These are phyloP conservation scores for Rousettus madagascariensis DNA, from an alignment of 2,797 vertebrate genomes.

Conservation along the genomic window DNA sequence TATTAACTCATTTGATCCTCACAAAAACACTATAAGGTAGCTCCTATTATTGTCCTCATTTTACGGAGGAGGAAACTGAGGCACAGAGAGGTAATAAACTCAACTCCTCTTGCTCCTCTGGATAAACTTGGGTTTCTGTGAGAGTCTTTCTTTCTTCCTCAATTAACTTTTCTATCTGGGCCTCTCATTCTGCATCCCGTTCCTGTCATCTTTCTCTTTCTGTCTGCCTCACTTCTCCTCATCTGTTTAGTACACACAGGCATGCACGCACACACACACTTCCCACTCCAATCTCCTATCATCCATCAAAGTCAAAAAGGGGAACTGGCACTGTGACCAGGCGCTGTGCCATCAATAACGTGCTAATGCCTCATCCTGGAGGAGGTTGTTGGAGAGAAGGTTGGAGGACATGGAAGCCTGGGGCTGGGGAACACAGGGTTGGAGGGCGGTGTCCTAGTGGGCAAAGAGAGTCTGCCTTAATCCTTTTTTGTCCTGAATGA, in stretches of 20 bases:
- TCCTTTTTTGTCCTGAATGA: neutral
- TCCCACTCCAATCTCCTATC: neutral
- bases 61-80: neutral
- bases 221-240: neutral
- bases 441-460: neutral
- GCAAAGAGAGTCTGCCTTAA: neutral
- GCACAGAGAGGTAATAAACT: neutral
- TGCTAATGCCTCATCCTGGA: neutral
- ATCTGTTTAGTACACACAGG: neutral
- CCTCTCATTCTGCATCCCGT: neutral
- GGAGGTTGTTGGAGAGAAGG: neutral
- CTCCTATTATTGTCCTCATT: neutral
- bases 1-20: neutral
- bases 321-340: neutral
- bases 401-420: neutral
- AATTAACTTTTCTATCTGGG: neutral
- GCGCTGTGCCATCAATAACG: neutral
- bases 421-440: neutral
- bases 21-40: neutral
- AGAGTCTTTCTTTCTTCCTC: neutral
- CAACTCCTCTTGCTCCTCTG: neutral
- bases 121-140: neutral
- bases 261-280: neutral
- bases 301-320: conserved; percentile 24
- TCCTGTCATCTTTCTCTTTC: neutral